These are phyloP conservation scores for Callinectes sapidus DNA, from an alignment of 2,888 invertebrate genomes.

Conservation along the genomic window DNA sequence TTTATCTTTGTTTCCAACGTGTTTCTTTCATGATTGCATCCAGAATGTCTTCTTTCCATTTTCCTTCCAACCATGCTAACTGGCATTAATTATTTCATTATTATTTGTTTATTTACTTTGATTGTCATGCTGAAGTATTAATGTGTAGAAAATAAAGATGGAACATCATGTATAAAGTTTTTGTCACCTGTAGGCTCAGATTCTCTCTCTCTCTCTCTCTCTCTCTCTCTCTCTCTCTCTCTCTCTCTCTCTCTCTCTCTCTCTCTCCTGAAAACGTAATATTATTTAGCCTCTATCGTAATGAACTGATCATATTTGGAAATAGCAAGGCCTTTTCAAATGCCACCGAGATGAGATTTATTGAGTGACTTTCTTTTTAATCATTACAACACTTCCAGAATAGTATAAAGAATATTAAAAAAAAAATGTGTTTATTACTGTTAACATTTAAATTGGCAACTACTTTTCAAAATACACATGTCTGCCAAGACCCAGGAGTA, in stretches of 20 bases:
- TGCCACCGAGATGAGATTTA: too few species aligned
- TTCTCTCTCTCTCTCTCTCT: neutral
- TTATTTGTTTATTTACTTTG: neutral
- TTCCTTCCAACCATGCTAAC: neutral
- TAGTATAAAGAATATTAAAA: too few species aligned
- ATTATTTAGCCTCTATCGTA: too few species aligned
- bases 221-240: neutral
- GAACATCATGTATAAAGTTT: neutral
- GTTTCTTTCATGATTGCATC: neutral
- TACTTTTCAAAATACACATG: too few species aligned
- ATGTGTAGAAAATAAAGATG: neutral
- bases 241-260: neutral
- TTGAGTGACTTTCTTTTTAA: too few species aligned
- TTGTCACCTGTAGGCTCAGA: neutral
- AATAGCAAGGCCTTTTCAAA: too few species aligned
- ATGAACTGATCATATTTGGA: too few species aligned
- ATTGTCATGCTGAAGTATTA: neutral
- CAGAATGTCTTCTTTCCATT: conserved; percentile 5
- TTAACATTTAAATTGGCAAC: too few species aligned
- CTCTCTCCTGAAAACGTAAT: too few species aligned
- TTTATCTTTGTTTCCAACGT: conserved; percentile 4
- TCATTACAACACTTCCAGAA: too few species aligned
- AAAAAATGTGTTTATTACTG: too few species aligned
- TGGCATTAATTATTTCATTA: neutral
- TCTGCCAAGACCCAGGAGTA: too few species aligned